Evolutionary conservation across 2,113 vertebrate species (phyloP), one percentile per base, ranked within the genome.

Genomic region (Camelus dromedarius): DNA sequence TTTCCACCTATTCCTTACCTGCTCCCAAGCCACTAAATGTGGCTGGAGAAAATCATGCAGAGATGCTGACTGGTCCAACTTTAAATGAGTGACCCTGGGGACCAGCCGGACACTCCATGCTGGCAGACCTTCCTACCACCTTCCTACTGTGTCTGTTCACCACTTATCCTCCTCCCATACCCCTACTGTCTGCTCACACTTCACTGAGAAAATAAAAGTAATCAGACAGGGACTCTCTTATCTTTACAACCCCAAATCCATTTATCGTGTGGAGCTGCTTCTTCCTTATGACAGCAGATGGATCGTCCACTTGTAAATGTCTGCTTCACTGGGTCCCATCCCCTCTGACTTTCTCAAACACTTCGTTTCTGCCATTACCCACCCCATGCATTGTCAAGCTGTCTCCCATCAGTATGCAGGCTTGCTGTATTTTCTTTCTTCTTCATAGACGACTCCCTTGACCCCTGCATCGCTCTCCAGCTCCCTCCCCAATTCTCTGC

Each of bases 131-230:
- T 69, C 83, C 70, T 24, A 24, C 62, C 24, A 16, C 22, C 83
- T 89, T 67, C 77, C 56, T 60, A 32, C 46, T 22, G 2, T 15
- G 70, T 73, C 60, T 24, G 5, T 18, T 86, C 56, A 30, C 48
- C 3, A 1, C 26, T 75, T 28, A 72, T 13, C 35, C 67, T 15
- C 64, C 84, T 75, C 83, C 42, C 50, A 32, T 5, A 19, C 13
- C 28, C 42, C n/a, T 85, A 56, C n/a, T 80, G 54, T 89, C 50
- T 52, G 58, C 42, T 73, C 28, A 89, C 20, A 86, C 35, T 62
- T 92, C 66, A 42, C 1, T 54, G 79, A 94, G 84, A 75, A 96
- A 62, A 92, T 72, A 66, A 32, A 95, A 80, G 69, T 20, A 38
- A 75, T 56, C 70, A 62, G 30, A 72, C 46, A 64, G 30, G 46